Evolutionary conservation across 2,113 vertebrate species (phyloP).

Genomic region (Dipodomys merriami): DNA sequence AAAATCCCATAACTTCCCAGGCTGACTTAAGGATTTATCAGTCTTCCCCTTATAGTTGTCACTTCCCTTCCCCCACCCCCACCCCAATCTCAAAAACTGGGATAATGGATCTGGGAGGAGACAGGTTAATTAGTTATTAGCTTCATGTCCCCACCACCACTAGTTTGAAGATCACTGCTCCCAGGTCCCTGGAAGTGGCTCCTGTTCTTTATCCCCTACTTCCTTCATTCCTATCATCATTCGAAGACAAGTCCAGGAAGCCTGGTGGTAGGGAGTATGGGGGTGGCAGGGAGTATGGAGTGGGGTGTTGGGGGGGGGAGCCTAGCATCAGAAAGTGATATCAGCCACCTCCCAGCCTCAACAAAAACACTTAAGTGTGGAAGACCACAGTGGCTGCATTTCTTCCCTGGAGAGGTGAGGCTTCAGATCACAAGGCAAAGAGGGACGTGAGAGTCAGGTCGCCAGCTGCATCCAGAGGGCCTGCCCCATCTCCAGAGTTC

Average conservation of each 20-base stretch:
- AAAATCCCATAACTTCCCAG: neutral
- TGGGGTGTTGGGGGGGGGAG: too few species aligned
- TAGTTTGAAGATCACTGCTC: neutral
- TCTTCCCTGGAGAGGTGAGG: neutral
- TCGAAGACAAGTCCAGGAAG: neutral
- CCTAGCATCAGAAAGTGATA: too few species aligned
- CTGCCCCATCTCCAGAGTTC: neutral
- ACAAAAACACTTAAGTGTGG: neutral
- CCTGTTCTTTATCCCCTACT: neutral
- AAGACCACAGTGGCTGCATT: neutral
- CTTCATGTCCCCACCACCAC: neutral
- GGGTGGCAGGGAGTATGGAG: too few species aligned
- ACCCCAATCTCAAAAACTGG: neutral
- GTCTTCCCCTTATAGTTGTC: neutral
- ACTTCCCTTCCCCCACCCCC: too few species aligned
- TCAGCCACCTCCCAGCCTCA: neutral
- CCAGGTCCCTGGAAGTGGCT: neutral
- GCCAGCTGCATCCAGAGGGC: neutral
- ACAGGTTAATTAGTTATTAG: neutral
- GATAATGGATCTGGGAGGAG: accelerated
- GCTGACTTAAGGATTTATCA: neutral
- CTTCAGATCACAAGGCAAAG: too few species aligned
- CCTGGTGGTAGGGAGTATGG: too few species aligned
- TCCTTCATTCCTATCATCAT: neutral
- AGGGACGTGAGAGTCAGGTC: neutral